Evolutionary conservation across 2,888 invertebrate genomes (phyloP), one percentile per base, ranked within the genome.

Genomic region (Oeneis ivallda): DNA sequence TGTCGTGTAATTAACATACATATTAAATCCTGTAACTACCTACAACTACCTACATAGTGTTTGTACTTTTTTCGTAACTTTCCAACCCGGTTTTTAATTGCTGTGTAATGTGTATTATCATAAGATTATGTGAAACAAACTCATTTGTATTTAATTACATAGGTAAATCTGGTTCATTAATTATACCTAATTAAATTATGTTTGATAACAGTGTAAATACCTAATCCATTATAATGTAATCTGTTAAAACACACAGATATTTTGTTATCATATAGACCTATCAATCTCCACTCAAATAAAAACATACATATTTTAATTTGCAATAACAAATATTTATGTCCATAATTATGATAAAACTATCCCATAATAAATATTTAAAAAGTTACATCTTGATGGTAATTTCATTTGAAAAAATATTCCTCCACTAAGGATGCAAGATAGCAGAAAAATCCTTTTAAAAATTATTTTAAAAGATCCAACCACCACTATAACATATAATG

Each of bases 81-180:
- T n/a, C 47, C 26, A 58, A 45, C 58, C 58, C 19, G 58, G 45
- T 45, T 58, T 58, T 32, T 32, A 43, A 45, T 45, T 32, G 34
- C n/a, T 45, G 8, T 45, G n/a, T n/a, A n/a, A n/a, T n/a, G n/a
- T n/a, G 17, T 45, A 34, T 58, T 47, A 58, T 43, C 32, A 47
- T 58, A 58, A 32, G 47, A 58, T 58, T 58, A 58, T 58, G 47
- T 45, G 58, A 34, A 58, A 58, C 57, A 26, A 41, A 57, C 58
- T 58, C 58, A 58, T n/a, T n/a, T n/a, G n/a, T n/a, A n/a, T n/a
- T n/a, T n/a, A n/a, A n/a, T 58, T 58, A 58, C 13, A 26, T 26
- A 26, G 17, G 17, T 15, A 50, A 34, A 17, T 45, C 15, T 57
- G 45, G 45, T 45, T 19, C 45, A 58, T 58, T 58, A 58, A 58